Conservation (phyloP, 2,797 vertebrate genomes). For the Coranthus polyacanthus region DNA sequence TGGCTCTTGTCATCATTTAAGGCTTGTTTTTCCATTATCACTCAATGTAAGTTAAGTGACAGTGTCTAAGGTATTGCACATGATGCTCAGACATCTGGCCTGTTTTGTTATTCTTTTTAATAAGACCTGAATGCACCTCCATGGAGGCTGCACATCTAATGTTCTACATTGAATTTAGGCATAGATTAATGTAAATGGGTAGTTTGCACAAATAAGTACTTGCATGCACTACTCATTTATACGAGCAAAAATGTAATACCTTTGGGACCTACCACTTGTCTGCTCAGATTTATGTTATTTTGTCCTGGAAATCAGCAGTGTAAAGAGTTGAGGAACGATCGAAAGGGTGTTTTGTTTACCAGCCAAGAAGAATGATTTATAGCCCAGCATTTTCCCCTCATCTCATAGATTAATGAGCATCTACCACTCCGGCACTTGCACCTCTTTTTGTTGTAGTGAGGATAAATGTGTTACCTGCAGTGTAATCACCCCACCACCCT, state of each 20-base stretch:
- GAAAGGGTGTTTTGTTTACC: conserved; percentile 55
- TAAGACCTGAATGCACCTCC: conserved; percentile 6
- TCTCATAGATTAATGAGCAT: conserved; percentile 63
- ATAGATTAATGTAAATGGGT: conserved; percentile 18
- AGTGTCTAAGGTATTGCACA: conserved; percentile 43
- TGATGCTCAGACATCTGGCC: conserved; percentile 38
- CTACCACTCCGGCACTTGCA: conserved; percentile 25
- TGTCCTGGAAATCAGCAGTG: conserved; percentile 14
- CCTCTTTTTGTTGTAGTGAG: conserved; percentile 27
- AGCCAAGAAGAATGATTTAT: conserved; percentile 60
- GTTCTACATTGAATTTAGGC: conserved; percentile 15
- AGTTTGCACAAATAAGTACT: conserved; percentile 30
- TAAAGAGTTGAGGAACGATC: conserved; percentile 24
- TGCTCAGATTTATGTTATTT: conserved; percentile 25
- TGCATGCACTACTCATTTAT: conserved; percentile 24
- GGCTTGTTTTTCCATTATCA: conserved; percentile 55
- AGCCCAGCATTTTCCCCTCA: conserved; percentile 36
- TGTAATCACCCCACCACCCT: conserved; percentile 18
- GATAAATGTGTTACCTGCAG: conserved; percentile 60
- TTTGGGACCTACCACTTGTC: not conserved
- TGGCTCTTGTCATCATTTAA: conserved; percentile 57
- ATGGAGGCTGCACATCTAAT: conserved; percentile 13
- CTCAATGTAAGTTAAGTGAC: conserved; percentile 39
- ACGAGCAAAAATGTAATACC: conserved; percentile 6
- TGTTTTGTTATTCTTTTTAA: conserved; percentile 53